Percentiles rank a stretch among this genome's conserved stretches.
These are phyloP conservation scores for Marasmarcha lunaedactyla DNA, from an alignment of 2,888 invertebrate species.

Conservation along the genomic window DNA sequence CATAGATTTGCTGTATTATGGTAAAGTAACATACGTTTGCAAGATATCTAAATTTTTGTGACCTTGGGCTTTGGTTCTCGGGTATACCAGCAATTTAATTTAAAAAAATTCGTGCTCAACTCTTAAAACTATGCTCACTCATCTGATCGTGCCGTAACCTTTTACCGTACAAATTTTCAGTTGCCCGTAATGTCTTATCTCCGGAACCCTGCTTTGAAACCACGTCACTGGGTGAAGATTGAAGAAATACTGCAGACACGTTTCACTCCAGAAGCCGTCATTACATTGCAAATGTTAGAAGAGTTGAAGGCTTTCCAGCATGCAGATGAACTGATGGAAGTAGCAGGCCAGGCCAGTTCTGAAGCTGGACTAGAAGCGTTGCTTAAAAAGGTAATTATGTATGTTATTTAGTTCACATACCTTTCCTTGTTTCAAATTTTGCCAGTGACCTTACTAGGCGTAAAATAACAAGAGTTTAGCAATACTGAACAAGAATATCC, in stretches of 20 bases:
- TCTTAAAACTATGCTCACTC: too few species aligned
- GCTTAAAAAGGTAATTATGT: conserved; percentile 77
- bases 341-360: conserved; percentile 89
- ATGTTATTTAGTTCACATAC: too few species aligned
- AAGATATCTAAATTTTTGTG: too few species aligned
- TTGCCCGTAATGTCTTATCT: conserved; percentile 84
- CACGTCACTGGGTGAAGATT: conserved; percentile 87
- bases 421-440: too few species aligned
- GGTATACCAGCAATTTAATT: too few species aligned
- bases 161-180: too few species aligned
- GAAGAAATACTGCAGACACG: conserved; percentile 80
- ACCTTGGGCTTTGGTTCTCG: too few species aligned
- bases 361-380: conserved; percentile 86
- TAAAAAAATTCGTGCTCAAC: too few species aligned
- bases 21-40: too few species aligned
- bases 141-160: too few species aligned
- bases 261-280: conserved; percentile 75
- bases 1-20: neutral
- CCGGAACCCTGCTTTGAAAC: conserved; percentile 82
- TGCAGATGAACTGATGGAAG: conserved; percentile 82
- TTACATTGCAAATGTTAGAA: conserved; percentile 78
- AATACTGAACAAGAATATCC: neutral
- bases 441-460: too few species aligned
- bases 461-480: neutral
- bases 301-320: conserved; percentile 80